phyloP scores from a whole-genome alignment of 1,140 invertebrate genomes.

The Drosophila cardini region DNA sequence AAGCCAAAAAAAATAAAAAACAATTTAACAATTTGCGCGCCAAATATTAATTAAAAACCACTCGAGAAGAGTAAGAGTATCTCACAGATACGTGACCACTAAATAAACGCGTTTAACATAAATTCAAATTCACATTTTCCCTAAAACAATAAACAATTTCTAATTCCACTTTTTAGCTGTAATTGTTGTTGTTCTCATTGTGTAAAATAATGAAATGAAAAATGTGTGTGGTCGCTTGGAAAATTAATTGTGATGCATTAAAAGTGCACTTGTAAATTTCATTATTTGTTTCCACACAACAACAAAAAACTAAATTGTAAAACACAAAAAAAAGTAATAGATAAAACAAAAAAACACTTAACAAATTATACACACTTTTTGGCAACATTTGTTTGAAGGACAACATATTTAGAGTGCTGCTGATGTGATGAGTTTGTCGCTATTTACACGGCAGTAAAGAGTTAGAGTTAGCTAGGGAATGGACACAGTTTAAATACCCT shows the following conservation, averaged over 20 bases:
- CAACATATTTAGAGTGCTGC: conserved; percentile 1
- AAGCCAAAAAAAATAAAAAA: background rate
- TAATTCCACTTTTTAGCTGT: conserved; percentile 18
- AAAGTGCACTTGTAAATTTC: conserved; percentile 69
- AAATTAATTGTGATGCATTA: conserved; percentile 80
- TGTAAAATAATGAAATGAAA: conserved; percentile 68
- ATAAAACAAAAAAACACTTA: conserved; percentile 7
- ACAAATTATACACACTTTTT: conserved; percentile 41
- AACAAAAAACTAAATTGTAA: conserved; percentile 7
- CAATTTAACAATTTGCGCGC: conserved; percentile 60
- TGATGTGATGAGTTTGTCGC: conserved; percentile 13
- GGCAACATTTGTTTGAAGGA: conserved; percentile 33
- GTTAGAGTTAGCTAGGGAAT: background rate
- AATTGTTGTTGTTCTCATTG: conserved; percentile 38
- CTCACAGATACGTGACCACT: conserved; percentile 64
- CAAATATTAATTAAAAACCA: conserved; percentile 79
- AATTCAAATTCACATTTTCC: conserved; percentile 55
- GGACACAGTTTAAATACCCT: conserved; percentile 3
- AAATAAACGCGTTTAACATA: conserved; percentile 80
- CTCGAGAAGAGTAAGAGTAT: conserved; percentile 50
- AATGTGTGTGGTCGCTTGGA: conserved; percentile 73
- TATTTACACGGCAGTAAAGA: conserved; percentile 8
- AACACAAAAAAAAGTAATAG: conserved; percentile 10
- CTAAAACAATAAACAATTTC: conserved; percentile 26
- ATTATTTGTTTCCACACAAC: conserved; percentile 29